Conservation (phyloP, 2,113 vertebrate species). For the Gobiocypris rarus region DNA sequence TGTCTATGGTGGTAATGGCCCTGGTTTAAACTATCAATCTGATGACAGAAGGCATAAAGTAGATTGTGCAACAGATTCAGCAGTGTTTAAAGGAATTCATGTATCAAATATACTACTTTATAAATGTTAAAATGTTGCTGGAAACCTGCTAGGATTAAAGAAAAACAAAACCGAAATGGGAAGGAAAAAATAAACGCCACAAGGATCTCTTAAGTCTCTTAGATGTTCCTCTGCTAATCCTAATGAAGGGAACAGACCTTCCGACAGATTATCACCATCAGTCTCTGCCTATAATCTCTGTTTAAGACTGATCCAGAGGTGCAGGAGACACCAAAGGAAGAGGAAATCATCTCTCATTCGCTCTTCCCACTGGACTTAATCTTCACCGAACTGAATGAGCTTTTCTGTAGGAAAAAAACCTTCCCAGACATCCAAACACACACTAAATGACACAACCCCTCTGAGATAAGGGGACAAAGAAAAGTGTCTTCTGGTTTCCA, state of each 20-base stretch:
- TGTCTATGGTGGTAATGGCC: too few relatives aligned
- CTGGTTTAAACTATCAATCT: too few relatives aligned
- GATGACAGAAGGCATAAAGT: not conserved
- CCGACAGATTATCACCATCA: conserved; percentile 9
- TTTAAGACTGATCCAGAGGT: conserved; percentile 25
- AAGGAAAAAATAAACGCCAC: not conserved
- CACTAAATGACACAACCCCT: not conserved
- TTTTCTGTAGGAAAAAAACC: not conserved
- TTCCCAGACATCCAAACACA: not conserved
- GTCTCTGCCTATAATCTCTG: not conserved
- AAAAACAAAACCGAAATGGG: not conserved
- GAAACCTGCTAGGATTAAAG: not conserved
- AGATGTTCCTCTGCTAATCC: conserved; percentile 28
- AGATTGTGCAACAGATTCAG: not conserved
- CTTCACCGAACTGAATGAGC: not conserved
- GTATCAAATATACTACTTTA: not conserved
- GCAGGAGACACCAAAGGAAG: not conserved
- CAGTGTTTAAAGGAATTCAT: not conserved
- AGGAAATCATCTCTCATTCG: conserved; percentile 11
- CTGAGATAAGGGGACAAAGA: conserved; percentile 17
- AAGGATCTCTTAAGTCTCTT: not conserved
- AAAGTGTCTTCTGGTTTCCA: conserved; percentile 12
- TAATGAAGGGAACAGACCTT: conserved; percentile 12
- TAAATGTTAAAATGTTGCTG: not conserved
- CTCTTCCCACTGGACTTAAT: conserved; percentile 19